Percentiles rank a stretch among this genome's conserved stretches.
Conservation (phyloP, 2,113 vertebrate species). For the Oryzias melastigma region DNA sequence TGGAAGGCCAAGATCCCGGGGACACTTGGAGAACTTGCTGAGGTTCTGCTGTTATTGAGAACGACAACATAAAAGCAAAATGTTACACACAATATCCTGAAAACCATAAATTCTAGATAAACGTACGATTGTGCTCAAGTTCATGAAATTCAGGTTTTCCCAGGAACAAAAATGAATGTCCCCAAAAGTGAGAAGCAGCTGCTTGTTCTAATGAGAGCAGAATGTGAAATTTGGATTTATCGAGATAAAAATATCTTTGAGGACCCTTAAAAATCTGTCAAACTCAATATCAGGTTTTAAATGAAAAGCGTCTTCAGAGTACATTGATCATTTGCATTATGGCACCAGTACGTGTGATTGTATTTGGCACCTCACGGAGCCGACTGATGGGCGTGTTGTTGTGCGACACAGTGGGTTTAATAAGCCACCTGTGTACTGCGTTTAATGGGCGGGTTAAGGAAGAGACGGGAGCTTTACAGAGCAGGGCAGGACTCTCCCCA, state of each 20-base stretch:
- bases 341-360: conserved; percentile 23
- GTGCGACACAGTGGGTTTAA: conserved; percentile 65
- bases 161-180: conserved; percentile 18
- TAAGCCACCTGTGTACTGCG: conserved; percentile 77
- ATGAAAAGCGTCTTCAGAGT: conserved; percentile 1
- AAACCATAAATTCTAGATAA: conserved; percentile 16
- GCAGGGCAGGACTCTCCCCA: conserved; percentile 64
- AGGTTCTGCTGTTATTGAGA: conserved; percentile 64
- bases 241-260: conserved; percentile 51
- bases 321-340: conserved; percentile 31
- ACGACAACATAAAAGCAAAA: conserved; percentile 35
- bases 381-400: conserved; percentile 50
- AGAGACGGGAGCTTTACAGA: conserved; percentile 69
- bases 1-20: conserved; percentile 62
- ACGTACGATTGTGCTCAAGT: conserved; percentile 25
- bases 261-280: conserved; percentile 40
- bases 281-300: conserved; percentile 33
- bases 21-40: conserved; percentile 64
- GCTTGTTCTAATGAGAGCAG: conserved; percentile 54
- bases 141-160: background rate
- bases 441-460: conserved; percentile 76
- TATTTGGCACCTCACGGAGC: conserved; percentile 41
- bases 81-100: conserved; percentile 25
- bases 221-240: conserved; percentile 54
- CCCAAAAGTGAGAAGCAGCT: conserved; percentile 17